phyloP scores from a whole-genome alignment of 2,888 invertebrate genomes.

The Cantharis rufa region DNA sequence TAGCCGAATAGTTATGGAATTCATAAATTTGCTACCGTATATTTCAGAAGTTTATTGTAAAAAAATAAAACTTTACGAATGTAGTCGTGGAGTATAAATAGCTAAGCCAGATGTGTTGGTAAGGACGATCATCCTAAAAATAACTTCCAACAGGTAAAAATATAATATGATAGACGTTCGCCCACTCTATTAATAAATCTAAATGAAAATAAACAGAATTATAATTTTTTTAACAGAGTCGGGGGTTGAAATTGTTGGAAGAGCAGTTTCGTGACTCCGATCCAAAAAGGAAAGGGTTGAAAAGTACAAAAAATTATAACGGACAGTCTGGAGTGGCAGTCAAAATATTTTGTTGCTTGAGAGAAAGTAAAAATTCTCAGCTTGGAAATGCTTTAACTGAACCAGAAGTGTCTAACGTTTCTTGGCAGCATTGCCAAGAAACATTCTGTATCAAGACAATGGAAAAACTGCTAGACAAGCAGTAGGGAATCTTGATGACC shows the following conservation, averaged over 20 bases:
- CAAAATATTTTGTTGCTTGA: background rate
- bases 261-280: background rate
- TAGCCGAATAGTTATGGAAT: background rate
- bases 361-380: background rate
- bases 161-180: background rate
- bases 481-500: background rate
- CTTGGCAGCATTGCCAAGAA: background rate
- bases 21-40: background rate
- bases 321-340: background rate
- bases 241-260: background rate
- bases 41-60: background rate
- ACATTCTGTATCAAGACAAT: background rate
- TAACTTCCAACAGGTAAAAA: constrained; percentile 11
- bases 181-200: background rate
- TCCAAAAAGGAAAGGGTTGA: no score
- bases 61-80: background rate
- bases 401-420: background rate
- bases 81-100: constrained; percentile 6
- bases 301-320: background rate
- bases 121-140: constrained; percentile 11
- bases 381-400: background rate
- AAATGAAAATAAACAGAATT: background rate
- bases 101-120: constrained; percentile 10
- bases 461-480: background rate
- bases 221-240: no score